Base-by-base conservation (phyloP, 2,113 vertebrate species). In the Gracilinanus agilis region DNA sequence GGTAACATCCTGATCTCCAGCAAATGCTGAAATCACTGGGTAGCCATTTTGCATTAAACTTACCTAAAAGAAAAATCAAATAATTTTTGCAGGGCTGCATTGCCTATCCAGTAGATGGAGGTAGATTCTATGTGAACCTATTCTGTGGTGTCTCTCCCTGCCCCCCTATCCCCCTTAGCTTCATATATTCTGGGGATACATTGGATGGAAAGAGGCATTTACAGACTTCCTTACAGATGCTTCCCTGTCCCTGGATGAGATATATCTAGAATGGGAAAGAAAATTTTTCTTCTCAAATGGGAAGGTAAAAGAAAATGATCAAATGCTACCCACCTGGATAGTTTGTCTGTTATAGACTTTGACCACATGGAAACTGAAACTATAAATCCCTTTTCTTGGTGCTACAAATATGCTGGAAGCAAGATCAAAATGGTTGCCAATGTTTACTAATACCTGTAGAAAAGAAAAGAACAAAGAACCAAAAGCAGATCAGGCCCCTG, bases 271-370 rank as follows among this genome's bases (percentile, higher is more conserved):
- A 1, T 16, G 2, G 2, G 54, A 9, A 1, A 29, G 55, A 55
- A 29, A 3, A 91, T 8, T 54, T 19, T 10, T 12, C 56, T 83
- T 83, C 19, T 83, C 67, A 83, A 83, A 83, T 40, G 19, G 10
- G 3, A 49, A 91, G 3, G 6, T 27, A 7, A 75, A 24, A 0
- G 75, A 2, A 8, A 24, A 49, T 27, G 13, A 11, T 34, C 44
- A 13, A 9, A 53, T 83, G 53, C 7, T 94, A 98, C 99, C 98
- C 98, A 99, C 99, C 99, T 99, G 99, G 98, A 99, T 99, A 93
- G 99, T 99, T 98, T 99, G 99, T 98, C 99, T 99, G 98, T 99
- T 99, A 99, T 99, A 99, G 94, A 99, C 99, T 98, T 99, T 99
- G 97, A 99, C 99, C 98, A 99, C 99, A 95, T 99, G 99, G 98